Conservation (phyloP, 2,888 invertebrate species). For the Zygothrica quintamaculata region DNA sequence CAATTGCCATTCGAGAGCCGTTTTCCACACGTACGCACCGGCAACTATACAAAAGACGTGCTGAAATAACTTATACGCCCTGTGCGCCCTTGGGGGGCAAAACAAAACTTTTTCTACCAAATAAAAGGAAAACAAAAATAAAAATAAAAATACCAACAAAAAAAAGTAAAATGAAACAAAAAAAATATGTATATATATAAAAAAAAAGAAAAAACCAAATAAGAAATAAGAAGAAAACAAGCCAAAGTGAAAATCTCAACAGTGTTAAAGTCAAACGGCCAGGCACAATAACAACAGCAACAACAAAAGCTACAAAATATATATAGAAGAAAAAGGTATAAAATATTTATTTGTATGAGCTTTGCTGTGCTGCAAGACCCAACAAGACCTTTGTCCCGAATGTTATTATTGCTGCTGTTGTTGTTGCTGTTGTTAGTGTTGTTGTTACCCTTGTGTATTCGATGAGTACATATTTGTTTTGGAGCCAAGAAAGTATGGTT, state of each 20-base stretch:
- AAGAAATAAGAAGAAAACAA: conserved; percentile 34
- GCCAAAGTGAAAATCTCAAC: conserved; percentile 73
- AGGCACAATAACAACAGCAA: conserved; percentile 25
- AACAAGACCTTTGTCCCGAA: conserved; percentile 58
- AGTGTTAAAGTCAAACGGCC: conserved; percentile 67
- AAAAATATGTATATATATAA: conserved; percentile 38
- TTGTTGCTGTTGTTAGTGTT: conserved; percentile 28
- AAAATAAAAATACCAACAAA: conserved; percentile 1
- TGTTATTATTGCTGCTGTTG: conserved; percentile 50
- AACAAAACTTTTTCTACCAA: conserved; percentile 51
- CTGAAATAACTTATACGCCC: conserved; percentile 77
- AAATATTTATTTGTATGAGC: conserved; percentile 75
- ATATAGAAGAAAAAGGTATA: conserved; percentile 59
- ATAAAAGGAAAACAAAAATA: conserved; percentile 28
- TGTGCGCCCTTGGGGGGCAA: conserved; percentile 58
- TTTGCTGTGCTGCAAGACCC: conserved; percentile 61
- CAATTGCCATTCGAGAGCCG: conserved; percentile 48
- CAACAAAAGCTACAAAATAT: conserved; percentile 16
- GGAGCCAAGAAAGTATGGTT: conserved; percentile 49
- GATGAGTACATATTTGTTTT: conserved; percentile 51
- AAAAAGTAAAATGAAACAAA: conserved; percentile 12
- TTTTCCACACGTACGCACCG: conserved; percentile 79
- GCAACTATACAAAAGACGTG: conserved; percentile 73
- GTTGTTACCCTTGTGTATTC: conserved; percentile 32
- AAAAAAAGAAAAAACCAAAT: conserved; percentile 15